These are phyloP conservation scores for Salvelinus fontinalis DNA, from an alignment of 2,113 vertebrate genomes.

Conservation along the genomic window DNA sequence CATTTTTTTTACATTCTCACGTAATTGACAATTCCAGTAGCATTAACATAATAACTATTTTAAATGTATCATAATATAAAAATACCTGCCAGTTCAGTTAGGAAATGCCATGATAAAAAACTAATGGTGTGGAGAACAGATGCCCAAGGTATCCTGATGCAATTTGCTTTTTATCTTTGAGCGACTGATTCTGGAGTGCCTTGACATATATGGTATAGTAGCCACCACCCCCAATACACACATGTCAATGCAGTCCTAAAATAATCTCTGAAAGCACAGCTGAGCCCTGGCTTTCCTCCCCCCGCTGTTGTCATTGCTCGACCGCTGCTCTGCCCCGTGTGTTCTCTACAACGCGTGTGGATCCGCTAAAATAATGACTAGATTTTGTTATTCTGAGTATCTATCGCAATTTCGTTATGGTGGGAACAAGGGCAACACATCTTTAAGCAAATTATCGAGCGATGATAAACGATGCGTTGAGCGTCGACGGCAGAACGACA, in stretches of 20 bases:
- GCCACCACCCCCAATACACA: conserved; percentile 78
- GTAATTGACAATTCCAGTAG: background rate
- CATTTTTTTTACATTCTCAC: background rate
- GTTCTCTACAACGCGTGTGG: background rate
- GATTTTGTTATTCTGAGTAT: conserved; percentile 91
- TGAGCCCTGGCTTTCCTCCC: conserved; percentile 73
- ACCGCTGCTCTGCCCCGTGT: conserved; percentile 27
- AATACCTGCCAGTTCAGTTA: background rate
- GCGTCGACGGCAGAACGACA: conserved; percentile 69
- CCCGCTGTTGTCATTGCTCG: conserved; percentile 71
- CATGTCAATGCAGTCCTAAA: conserved; percentile 85
- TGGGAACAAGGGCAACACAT: conserved; percentile 49
- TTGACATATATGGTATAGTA: conserved; percentile 88
- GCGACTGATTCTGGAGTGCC: conserved; percentile 40
- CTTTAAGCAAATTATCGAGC: conserved; percentile 26
- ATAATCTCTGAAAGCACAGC: conserved; percentile 83
- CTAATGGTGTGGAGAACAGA: background rate
- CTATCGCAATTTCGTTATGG: conserved; percentile 86
- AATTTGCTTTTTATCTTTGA: conserved; percentile 29
- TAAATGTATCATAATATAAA: too few relatives aligned
- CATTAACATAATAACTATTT: too few relatives aligned
- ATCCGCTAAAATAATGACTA: conserved; percentile 76
- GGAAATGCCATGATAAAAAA: too few relatives aligned
- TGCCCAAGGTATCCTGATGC: background rate
- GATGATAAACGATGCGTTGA: conserved; percentile 59